Evolutionary conservation across 2,888 invertebrate species (phyloP), one percentile per base, ranked within the genome.

Genomic region (Mesorhabditis sp.): DNA sequence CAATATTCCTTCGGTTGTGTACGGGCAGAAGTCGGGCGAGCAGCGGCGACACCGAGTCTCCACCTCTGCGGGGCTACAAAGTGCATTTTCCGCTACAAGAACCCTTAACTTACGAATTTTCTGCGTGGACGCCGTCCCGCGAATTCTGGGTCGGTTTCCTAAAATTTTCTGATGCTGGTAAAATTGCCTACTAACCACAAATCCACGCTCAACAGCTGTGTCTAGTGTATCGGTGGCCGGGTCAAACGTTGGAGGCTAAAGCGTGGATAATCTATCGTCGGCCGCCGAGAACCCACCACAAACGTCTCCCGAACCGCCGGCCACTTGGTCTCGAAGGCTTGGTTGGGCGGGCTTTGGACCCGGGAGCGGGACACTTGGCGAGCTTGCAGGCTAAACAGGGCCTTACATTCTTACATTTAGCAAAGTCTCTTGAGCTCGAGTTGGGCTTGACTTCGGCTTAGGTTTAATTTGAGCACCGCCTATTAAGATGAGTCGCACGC

Each of bases 351-450:
- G n/a, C 1, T 50, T 13, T n/a, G 7, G 58, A 50, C 58, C 7
- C 58, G 58, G n/a, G 58, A 50, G n/a, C 58, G 58, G n/a, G 58
- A 50, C 58, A 50, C 58, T 50, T 50, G 58, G n/a, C 58, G 58
- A 2, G n/a, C n/a, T 50, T 50, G 58, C 28, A 28, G 28, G 28
- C 28, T 28, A 28, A 28, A 28, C 1, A 28, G 28, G 28, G 28
- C 1, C 28, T 28, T 28, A 28, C 28, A 28, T 28, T 2, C 28
- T 28, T 28, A 28, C 28, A 28, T 28, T 2, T 28, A 28, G 28
- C 1, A 28, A 28, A 28, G 28, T 28, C 28, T 28, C 28, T 28
- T 28, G 28, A 28, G 28, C 28, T 28, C 2, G 28, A 2, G 28
- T 28, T 28, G 28, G 28, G 28, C 28, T 28, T 28, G 28, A 28